A percentile compares a stretch with the other conserved stretches of the same genome.
Conservation (phyloP, 2,888 invertebrate genomes). For the Crematogaster levior region DNA sequence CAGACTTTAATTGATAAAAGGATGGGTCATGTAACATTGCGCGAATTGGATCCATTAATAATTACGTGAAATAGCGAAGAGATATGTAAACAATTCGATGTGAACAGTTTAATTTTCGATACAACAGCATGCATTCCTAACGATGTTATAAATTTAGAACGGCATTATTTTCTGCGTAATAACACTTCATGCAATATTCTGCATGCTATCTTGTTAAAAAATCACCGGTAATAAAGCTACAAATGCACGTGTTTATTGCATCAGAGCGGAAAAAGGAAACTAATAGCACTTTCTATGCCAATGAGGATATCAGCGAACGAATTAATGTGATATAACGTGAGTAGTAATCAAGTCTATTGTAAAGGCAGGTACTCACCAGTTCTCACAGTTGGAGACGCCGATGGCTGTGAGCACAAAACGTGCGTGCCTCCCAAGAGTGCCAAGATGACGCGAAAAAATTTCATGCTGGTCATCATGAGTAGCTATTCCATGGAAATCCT, state of each 20-base stretch:
- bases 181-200: constrained; percentile 11
- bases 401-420: constrained; percentile 80
- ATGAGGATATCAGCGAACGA: neutral
- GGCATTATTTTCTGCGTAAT: constrained; percentile 15
- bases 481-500: constrained; percentile 80
- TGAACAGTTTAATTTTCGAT: constrained; percentile 47
- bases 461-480: constrained; percentile 80
- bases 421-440: constrained; percentile 82
- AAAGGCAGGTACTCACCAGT: constrained; percentile 79
- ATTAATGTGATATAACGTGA: neutral
- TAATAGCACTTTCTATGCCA: neutral
- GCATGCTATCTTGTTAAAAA: constrained; percentile 10
- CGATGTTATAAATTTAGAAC: neutral
- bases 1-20: constrained; percentile 34
- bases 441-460: constrained; percentile 79
- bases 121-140: neutral
- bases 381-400: constrained; percentile 80
- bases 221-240: constrained; percentile 3
- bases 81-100: neutral
- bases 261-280: neutral
- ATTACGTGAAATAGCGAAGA: constrained; percentile 14
- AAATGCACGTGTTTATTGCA: constrained; percentile 13
- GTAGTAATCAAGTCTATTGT: constrained; percentile 29
- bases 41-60: constrained; percentile 32
- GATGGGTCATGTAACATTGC: neutral